Evolutionary conservation across 2,888 invertebrate genomes (phyloP).

Genomic region (Drosophila percnosoma): DNA sequence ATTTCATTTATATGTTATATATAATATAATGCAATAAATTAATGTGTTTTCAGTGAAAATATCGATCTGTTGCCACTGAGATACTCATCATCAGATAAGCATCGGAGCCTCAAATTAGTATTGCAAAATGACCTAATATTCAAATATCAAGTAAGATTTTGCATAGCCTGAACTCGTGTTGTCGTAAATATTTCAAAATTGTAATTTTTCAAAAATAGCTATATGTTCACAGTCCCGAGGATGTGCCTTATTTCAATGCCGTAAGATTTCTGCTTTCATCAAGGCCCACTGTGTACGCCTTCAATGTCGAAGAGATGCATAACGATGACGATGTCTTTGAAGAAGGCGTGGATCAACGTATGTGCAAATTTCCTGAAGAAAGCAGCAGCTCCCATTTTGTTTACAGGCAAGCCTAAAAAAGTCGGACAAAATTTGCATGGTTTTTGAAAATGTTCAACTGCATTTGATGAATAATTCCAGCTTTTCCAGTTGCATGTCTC

Average conservation of each 20-base stretch:
- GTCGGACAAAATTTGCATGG: background rate
- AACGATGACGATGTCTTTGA: conserved; percentile 68
- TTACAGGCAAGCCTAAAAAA: conserved; percentile 50
- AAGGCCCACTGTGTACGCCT: conserved; percentile 56
- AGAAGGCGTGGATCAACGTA: conserved; percentile 66
- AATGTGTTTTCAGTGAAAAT: conserved; percentile 42
- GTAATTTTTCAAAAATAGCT: conserved; percentile 45
- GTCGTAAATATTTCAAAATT: no score
- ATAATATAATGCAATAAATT: background rate
- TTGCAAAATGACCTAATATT: conserved; percentile 55
- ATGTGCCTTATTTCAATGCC: conserved; percentile 78
- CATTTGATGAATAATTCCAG: conserved; percentile 34
- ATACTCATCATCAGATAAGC: conserved; percentile 60
- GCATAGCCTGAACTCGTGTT: background rate
- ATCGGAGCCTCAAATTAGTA: conserved; percentile 56
- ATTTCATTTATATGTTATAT: conserved; percentile 18
- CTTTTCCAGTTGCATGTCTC: conserved; percentile 77
- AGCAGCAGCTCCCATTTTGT: conserved; percentile 23
- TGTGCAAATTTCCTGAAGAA: conserved; percentile 79
- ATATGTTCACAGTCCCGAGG: conserved; percentile 80
- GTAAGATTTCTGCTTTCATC: conserved; percentile 52
- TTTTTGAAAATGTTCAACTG: background rate
- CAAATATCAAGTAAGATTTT: conserved; percentile 65
- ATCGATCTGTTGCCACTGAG: conserved; percentile 64
- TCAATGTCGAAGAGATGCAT: conserved; percentile 74